Evolutionary conservation across 2,797 vertebrate genomes (phyloP).

Genomic region (Hypotaenidia philippensis): DNA sequence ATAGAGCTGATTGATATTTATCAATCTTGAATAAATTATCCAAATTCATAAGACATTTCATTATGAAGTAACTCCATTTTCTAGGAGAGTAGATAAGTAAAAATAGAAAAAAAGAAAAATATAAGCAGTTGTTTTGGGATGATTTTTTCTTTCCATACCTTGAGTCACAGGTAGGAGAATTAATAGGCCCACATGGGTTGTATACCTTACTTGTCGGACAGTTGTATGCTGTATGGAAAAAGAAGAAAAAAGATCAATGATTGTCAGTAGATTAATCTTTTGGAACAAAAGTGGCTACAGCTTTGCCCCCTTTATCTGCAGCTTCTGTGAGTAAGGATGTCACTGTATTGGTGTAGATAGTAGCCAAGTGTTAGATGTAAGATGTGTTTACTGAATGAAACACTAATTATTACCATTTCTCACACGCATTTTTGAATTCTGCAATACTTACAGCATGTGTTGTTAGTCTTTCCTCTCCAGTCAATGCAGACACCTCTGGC

Average conservation of each 20-base stretch:
- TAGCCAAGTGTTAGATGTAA: background rate
- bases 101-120: background rate
- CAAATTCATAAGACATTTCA: background rate
- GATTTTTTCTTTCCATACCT: constrained; percentile 54
- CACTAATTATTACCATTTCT: background rate
- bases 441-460: constrained; percentile 77
- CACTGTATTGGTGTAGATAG: background rate
- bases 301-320: background rate
- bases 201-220: constrained; percentile 76
- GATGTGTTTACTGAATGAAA: background rate
- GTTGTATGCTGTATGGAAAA: constrained; percentile 59
- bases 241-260: background rate
- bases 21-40: background rate
- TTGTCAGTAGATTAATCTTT: background rate
- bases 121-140: background rate
- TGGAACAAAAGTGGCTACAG: background rate
- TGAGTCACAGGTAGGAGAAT: constrained; percentile 65
- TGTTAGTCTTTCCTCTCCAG: constrained; percentile 76
- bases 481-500: constrained; percentile 72
- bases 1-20: background rate
- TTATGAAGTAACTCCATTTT: background rate
- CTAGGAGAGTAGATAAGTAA: background rate
- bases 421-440: background rate
- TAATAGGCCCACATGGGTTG: constrained; percentile 74
- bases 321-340: background rate